Base-by-base conservation (phyloP, 2,113 vertebrate species). In the Gracilinanus agilis region DNA sequence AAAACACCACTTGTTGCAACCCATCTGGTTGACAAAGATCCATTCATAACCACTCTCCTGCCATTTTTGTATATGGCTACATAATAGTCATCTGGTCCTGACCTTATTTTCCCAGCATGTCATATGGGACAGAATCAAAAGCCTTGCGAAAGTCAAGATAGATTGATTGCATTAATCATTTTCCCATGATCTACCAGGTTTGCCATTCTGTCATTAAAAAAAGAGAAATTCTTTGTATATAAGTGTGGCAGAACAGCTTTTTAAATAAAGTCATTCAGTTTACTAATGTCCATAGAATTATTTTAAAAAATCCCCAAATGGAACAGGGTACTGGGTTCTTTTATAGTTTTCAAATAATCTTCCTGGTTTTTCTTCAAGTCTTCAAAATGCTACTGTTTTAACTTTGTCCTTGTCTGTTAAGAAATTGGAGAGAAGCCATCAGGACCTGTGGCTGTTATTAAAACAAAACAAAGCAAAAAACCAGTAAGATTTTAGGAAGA, bases 91-190 rank as follows among this genome's bases (percentile, higher is more conserved):
- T 95, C 56, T 95, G 25, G 2, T 94, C 89, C 24, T 58, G 40
- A 89, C 95, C 27, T 1, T 91, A 49, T 96, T 96, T 96, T 93
- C 53, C 44, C 29, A 91, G 54, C 12, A 24, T 75, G 75, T 94
- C 53, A 88, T 75, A 44, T 55, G 93, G 54, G 88, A 93, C 44
- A 96, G 92, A 53, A 96, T 96, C 91, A 93, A 93, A 97, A 95
- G 21, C n/a, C 91, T 93, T 93, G 61, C 49, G 55, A 53, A 91
- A 91, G 58, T 88, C 88, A 90, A 92, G 54, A 53, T 93, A 88
- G 88, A 56, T 91, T 95, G 96, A 67, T 90, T 95, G 96, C 44
- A 92, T 89, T 34, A 90, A 23, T 93, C 67, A 95, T 75, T 92
- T 90, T 95, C 91, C 91, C 94, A n/a, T 94, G 90, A 91, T 55